Percentiles rank a stretch among this genome's conserved stretches.
Evolutionary conservation across 2,113 vertebrate species (phyloP).

Genomic region (Trichechus manatus): DNA sequence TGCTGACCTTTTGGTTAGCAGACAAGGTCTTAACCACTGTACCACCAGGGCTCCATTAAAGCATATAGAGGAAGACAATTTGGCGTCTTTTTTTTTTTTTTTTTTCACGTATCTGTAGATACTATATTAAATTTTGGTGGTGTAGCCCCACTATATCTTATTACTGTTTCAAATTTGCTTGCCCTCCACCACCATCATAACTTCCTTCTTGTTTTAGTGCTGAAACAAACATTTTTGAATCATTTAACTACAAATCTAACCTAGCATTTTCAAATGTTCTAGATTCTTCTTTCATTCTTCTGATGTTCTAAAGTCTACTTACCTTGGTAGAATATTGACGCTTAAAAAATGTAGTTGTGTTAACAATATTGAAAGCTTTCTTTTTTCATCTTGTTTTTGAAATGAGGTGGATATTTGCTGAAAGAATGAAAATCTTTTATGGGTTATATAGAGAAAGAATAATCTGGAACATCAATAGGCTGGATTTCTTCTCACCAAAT

Average conservation of each 20-base stretch:
- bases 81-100: background rate
- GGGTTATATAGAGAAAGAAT: background rate
- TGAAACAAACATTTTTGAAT: conserved; percentile 35
- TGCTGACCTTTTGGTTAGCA: no score
- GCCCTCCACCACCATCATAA: background rate
- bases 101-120: background rate
- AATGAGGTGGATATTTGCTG: background rate
- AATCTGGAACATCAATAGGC: background rate
- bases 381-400: conserved; percentile 4
- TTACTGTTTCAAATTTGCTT: background rate
- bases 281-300: background rate
- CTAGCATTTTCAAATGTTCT: background rate
- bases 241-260: background rate
- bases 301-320: background rate
- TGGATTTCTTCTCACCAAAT: background rate
- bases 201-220: background rate
- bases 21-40: no score
- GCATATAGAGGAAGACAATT: background rate
- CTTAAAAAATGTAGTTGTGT: background rate
- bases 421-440: conserved; percentile 38
- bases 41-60: no score
- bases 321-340: background rate
- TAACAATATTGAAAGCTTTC: background rate
- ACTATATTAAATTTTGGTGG: background rate
- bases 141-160: background rate